Evolutionary conservation across 2,113 vertebrate species (phyloP), one percentile per base, ranked within the genome.

Genomic region (Rhabdomys dilectus): DNA sequence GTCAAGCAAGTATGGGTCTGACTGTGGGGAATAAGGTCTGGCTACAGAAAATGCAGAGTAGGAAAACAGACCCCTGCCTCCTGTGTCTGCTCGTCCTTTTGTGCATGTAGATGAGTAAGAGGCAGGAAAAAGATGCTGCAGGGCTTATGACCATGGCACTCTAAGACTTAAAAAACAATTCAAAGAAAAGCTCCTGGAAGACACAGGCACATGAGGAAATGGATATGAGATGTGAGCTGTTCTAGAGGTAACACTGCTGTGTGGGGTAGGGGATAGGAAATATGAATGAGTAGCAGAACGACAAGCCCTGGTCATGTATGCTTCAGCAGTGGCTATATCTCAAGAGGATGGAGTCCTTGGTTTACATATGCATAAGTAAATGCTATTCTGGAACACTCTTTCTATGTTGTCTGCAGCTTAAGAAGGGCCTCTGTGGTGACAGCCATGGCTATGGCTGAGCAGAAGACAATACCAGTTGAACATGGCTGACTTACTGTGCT

Each of bases 401-500:
- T 15, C 26, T 12, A 0, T 39, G 29, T 15, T 15, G 39, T 51
- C 26, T 45, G 5, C 0, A 42, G 21, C 39, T 29, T 48, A 66
- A 19, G 51, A 21, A 68, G 76, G 29, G 48, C n/a, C 16, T 7
- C 36, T 26, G 0, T 66, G 16, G 21, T 51, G 53, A 21, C n/a
- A 42, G 36, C 2, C 1, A 22, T 4, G 21, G 62, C 3, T 39
- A 8, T 26, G 21, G 19, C 62, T 66, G 11, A 51, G 11, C 60
- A 60, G 36, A 75, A 34, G 42, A 29, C 0, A 16, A 5, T n/a
- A 7, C 15, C 10, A 22, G 1, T 45, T 39, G 29, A 73, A 13
- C 9, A 3, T 10, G 60, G 70, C 26, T 75, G 48, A 10, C 31
- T 70, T 7, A 0, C 16, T 17, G 0, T 21, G 4, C 2, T 19